A percentile compares a stretch with the other conserved stretches of the same genome.
Evolutionary conservation across 2,113 vertebrate genomes (phyloP).

Genomic region (Mus musculus): GRCm39 chr1:159719501-159720000

Average conservation of each 20-base stretch:
- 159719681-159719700: conserved; percentile 92
- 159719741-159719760: neutral
- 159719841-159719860: neutral
- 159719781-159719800: neutral
- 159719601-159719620: conserved; percentile 93
- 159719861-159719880: neutral
- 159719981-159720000: neutral
- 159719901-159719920: neutral
- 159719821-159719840: neutral
- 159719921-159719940: neutral
- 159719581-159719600: conserved; percentile 95
- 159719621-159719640: conserved; percentile 92
- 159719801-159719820: neutral
- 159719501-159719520: no score
- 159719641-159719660: conserved; percentile 92
- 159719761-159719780: neutral
- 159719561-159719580: conserved; percentile 84
- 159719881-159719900: neutral
- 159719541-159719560: neutral
- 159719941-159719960: neutral
- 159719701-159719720: neutral
- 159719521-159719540: neutral
- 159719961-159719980: neutral
- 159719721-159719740: neutral
- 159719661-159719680: conserved; percentile 95